Base-by-base conservation (phyloP, 2,113 vertebrate genomes). In the Oreocharis arfaki region DNA sequence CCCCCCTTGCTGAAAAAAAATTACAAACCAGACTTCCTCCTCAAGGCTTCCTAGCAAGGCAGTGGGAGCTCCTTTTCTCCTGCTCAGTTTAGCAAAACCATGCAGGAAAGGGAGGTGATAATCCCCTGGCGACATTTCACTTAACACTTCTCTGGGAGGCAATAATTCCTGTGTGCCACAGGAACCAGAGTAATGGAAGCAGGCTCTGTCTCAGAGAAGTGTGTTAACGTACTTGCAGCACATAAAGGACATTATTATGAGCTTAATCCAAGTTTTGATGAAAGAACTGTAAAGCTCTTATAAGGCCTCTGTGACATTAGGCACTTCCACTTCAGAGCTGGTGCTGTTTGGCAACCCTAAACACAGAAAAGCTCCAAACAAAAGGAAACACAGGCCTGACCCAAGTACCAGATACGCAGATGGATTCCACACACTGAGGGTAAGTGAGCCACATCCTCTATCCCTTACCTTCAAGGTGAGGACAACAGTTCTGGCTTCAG, bases 101-200 rank as follows among this genome's bases (percentile, higher is more conserved):
- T 27, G 32, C 75, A 84, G 85, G 59, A 90, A 80, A 77, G 60
- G 50, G 83, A 96, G 26, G 94, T 84, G 87, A 92, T 95, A 96
- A 96, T 94, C 90, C 85, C 95, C 60, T 39, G 81, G 85, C 12
- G 2, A 85, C 52, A 53, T 80, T 96, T 87, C 88, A 96, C 90
- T 96, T 96, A 87, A 84, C 95, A 73, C 92, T 82, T 89, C 73
- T 88, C 88, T 69, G 52, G 85, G 57, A 93, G 78, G 80, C 80
- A 95, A 10, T 77, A 95, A 92, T 83, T 95, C 80, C 77, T 64
- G 35, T 68, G 49, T 92, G 90, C 70, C 85, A 74, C 80, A 81
- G 85, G 84, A 96, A 84, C 32, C 60, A 63, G 49, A 10, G 1
- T 74, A 82, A 84, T 46, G 70, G 73, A 96, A 95, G 53, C 52